Percentiles rank a stretch among this genome's conserved stretches.
phyloP scores from a whole-genome alignment of 2,113 vertebrate species.

The Indicator indicator region DNA sequence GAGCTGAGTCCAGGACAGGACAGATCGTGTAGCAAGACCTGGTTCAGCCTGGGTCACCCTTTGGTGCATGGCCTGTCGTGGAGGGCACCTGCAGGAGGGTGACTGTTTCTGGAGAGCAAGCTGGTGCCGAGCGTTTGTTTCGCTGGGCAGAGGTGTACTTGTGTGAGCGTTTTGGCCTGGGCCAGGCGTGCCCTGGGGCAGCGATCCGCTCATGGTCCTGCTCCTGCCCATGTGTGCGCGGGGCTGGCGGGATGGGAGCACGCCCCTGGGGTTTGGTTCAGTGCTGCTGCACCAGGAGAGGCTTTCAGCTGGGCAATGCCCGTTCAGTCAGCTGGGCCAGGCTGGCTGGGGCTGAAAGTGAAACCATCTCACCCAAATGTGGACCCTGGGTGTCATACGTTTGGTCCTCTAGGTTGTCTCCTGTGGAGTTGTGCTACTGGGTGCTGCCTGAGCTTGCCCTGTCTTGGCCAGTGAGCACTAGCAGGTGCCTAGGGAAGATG shows the following conservation, averaged over 20 bases:
- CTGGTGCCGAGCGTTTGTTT: background rate
- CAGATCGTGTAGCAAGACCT: accelerated
- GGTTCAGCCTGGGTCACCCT: accelerated
- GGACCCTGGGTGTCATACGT: accelerated
- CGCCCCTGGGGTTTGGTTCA: background rate
- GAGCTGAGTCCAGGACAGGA: background rate
- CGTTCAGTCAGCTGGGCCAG: background rate
- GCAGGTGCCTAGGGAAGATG: background rate
- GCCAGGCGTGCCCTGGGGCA: background rate
- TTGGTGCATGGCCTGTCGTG: accelerated
- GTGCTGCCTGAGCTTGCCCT: background rate
- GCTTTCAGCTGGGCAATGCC: background rate
- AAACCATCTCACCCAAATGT: accelerated
- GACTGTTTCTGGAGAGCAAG: accelerated
- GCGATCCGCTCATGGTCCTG: background rate
- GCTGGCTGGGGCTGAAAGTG: background rate
- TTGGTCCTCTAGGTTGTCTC: background rate
- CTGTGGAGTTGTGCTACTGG: accelerated
- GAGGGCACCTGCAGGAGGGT: background rate
- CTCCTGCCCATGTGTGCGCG: background rate
- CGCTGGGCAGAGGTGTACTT: background rate
- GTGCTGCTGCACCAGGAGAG: background rate
- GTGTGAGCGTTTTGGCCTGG: background rate
- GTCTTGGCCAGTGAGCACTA: background rate
- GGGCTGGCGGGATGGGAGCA: background rate